Conservation (phyloP, 2,888 invertebrate genomes). For the Escarpia spicata region DNA sequence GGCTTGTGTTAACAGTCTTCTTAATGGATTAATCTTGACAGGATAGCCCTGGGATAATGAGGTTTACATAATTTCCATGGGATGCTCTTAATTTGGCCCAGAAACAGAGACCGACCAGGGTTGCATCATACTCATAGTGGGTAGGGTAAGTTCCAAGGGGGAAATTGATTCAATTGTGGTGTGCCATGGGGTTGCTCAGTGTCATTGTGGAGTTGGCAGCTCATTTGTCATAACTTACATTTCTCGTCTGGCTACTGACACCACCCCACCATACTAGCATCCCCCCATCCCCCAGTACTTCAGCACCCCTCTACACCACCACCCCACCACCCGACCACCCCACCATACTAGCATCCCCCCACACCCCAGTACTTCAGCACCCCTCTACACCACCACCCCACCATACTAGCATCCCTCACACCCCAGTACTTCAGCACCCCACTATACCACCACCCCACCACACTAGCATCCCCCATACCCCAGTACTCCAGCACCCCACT, state of each 20-base stretch:
- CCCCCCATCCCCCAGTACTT: background rate
- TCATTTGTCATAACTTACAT: background rate
- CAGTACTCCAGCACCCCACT: no score
- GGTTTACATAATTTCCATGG: background rate
- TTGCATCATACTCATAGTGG: background rate
- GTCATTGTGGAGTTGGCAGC: background rate
- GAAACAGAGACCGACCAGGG: background rate
- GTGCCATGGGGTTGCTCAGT: background rate
- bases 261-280: background rate
- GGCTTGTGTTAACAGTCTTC: background rate
- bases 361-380: no score
- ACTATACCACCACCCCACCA: no score
- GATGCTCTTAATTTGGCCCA: background rate
- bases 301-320: no score
- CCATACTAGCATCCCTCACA: no score
- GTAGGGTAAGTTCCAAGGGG: background rate
- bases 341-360: background rate
- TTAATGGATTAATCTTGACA: conserved; percentile 16
- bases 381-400: no score
- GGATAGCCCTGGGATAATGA: background rate
- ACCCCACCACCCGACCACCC: background rate
- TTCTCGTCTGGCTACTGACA: conserved; percentile 10
- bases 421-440: no score
- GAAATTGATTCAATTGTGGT: background rate
- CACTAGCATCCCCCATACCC: no score